A percentile compares a stretch with the other conserved stretches of the same genome.
These are phyloP conservation scores for Mythimna lalbum DNA, from an alignment of 2,888 invertebrate genomes.

Conservation along the genomic window DNA sequence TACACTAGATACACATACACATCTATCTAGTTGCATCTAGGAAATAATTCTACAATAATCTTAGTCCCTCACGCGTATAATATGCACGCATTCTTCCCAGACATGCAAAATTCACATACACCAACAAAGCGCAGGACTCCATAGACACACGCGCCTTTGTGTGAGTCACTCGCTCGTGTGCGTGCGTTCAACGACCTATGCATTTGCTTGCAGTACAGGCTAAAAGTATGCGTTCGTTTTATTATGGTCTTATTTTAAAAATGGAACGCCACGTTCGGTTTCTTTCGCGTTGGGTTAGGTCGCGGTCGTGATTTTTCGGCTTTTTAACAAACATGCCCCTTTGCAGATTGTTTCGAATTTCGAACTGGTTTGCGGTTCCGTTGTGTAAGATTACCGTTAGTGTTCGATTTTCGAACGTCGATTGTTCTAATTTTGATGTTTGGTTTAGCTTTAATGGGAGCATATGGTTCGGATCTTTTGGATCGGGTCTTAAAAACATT, in stretches of 20 bases:
- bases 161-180: conserved; percentile 74
- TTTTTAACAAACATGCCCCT: conserved; percentile 54
- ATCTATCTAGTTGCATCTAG: conserved; percentile 82
- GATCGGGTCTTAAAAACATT: conserved; percentile 56
- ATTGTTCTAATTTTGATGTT: conserved; percentile 65
- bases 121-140: conserved; percentile 74
- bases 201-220: conserved; percentile 90
- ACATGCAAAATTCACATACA: conserved; percentile 89
- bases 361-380: conserved; percentile 72
- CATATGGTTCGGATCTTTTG: conserved; percentile 52
- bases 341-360: conserved; percentile 64
- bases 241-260: conserved; percentile 91
- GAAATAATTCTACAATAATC: conserved; percentile 90
- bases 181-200: conserved; percentile 88
- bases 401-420: conserved; percentile 68
- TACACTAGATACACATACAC: conserved; percentile 65
- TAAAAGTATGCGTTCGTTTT: conserved; percentile 90
- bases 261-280: conserved; percentile 84
- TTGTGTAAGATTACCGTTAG: conserved; percentile 74
- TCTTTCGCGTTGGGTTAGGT: conserved; percentile 88
- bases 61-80: conserved; percentile 84
- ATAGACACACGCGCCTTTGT: conserved; percentile 69
- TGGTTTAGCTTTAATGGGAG: conserved; percentile 50
- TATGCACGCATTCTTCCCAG: conserved; percentile 89
- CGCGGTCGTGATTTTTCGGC: conserved; percentile 75